Conservation (phyloP, 64 coral and sea anemone genomes). For the Dendronephthya gigantea region DNA sequence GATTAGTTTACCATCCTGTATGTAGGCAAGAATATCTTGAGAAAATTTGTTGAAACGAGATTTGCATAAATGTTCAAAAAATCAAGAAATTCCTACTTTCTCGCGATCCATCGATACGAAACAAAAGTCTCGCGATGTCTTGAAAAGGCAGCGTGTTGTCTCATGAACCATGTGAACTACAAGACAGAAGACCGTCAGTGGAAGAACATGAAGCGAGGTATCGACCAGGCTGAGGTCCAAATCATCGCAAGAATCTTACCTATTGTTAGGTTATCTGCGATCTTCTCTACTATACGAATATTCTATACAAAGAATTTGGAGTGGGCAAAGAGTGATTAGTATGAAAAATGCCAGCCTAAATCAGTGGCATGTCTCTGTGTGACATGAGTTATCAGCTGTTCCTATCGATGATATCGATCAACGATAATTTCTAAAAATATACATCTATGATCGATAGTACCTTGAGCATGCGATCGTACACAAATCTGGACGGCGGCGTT, state of each 20-base stretch:
- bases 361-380: no score
- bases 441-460: not conserved
- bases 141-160: conserved; percentile 84
- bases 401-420: no score
- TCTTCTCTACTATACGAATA: not conserved
- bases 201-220: no score
- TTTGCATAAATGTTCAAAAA: not conserved
- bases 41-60: not conserved
- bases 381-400: no score
- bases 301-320: not conserved
- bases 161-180: conserved; percentile 94
- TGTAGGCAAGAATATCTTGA: not conserved
- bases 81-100: conserved; percentile 33
- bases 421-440: not conserved
- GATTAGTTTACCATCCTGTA: conserved; percentile 72
- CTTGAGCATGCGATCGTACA: conserved; percentile 97
- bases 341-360: no score
- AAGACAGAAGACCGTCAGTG: not conserved
- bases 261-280: not conserved
- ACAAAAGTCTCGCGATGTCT: conserved; percentile 85
- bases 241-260: not conserved
- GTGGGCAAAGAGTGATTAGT: no score
- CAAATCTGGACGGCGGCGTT: conserved; percentile 77
- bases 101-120: conserved; percentile 64
- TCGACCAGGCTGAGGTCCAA: no score